These are phyloP conservation scores for Halcyon leucocephala DNA, from an alignment of 2,797 vertebrate species.

Conservation along the genomic window DNA sequence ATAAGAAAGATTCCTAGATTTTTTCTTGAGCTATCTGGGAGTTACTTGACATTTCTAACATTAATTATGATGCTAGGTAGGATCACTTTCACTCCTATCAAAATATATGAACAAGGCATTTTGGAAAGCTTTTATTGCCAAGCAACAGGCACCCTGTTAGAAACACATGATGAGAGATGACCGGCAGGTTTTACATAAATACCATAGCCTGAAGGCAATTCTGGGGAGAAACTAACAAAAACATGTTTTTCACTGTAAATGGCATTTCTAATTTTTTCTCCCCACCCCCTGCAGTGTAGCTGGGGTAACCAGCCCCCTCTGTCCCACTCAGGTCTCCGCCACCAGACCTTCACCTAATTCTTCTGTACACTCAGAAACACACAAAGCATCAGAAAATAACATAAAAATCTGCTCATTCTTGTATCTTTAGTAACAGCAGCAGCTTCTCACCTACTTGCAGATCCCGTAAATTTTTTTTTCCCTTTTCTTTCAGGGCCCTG, in stretches of 20 bases:
- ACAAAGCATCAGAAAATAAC: slow-evolving; percentile 2
- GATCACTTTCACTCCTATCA: slow-evolving; percentile 28
- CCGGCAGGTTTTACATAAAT: slow-evolving; percentile 31
- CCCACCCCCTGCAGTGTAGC: not conserved
- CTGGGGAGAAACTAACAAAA: not conserved
- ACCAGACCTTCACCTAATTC: not conserved
- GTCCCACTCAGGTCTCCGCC: slow-evolving; percentile 42
- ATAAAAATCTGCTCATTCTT: slow-evolving; percentile 7
- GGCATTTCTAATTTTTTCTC: slow-evolving; percentile 41
- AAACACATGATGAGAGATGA: slow-evolving; percentile 3
- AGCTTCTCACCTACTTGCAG: not conserved
- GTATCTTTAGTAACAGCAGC: slow-evolving; percentile 11
- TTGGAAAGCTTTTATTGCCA: slow-evolving; percentile 61
- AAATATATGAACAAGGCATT: not conserved
- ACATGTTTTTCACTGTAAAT: not conserved
- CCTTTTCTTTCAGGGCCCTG: not conserved
- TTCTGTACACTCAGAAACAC: not conserved
- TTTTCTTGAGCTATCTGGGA: not conserved
- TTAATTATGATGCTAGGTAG: not conserved
- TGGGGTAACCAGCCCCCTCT: slow-evolving; percentile 39
- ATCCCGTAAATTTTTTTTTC: not conserved
- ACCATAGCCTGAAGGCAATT: slow-evolving; percentile 15
- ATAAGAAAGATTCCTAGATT: not conserved
- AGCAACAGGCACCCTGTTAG: slow-evolving; percentile 53
- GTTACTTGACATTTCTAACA: not conserved